Percentiles rank a stretch among this genome's conserved stretches.
These are phyloP conservation scores for Drosophila setosimentum DNA, from an alignment of 2,888 invertebrate genomes.

Conservation along the genomic window DNA sequence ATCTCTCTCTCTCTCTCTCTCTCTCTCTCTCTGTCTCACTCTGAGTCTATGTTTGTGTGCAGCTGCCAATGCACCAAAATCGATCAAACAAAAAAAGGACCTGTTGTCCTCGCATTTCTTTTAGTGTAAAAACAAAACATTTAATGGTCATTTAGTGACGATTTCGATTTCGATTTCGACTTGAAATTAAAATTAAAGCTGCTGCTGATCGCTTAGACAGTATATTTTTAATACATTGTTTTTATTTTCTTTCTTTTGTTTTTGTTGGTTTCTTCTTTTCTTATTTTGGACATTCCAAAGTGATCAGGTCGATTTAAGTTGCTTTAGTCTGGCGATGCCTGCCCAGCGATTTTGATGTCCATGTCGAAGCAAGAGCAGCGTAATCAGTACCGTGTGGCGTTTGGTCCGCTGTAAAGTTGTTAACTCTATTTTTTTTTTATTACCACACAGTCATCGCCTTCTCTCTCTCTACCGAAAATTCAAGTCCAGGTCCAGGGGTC, in stretches of 20 bases:
- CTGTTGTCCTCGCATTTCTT: neutral
- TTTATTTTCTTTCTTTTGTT: neutral
- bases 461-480: slow-evolving; percentile 27
- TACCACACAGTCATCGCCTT: slow-evolving; percentile 41
- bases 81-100: slow-evolving; percentile 3
- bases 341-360: slow-evolving; percentile 12
- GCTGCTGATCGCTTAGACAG: neutral
- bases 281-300: neutral
- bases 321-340: neutral
- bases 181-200: neutral
- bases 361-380: slow-evolving; percentile 25
- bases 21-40: neutral
- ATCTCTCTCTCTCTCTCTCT: neutral
- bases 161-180: too few relatives aligned
- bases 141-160: neutral
- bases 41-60: slow-evolving; percentile 9
- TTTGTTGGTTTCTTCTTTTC: too few relatives aligned
- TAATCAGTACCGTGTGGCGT: slow-evolving; percentile 40
- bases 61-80: slow-evolving; percentile 49
- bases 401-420: slow-evolving; percentile 69
- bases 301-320: neutral
- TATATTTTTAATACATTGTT: neutral
- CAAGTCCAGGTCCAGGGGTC: neutral
- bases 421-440: slow-evolving; percentile 67
- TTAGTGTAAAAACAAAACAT: neutral